Evolutionary conservation across 2,113 vertebrate genomes (phyloP).

Genomic region (Burhinus oedicnemus): DNA sequence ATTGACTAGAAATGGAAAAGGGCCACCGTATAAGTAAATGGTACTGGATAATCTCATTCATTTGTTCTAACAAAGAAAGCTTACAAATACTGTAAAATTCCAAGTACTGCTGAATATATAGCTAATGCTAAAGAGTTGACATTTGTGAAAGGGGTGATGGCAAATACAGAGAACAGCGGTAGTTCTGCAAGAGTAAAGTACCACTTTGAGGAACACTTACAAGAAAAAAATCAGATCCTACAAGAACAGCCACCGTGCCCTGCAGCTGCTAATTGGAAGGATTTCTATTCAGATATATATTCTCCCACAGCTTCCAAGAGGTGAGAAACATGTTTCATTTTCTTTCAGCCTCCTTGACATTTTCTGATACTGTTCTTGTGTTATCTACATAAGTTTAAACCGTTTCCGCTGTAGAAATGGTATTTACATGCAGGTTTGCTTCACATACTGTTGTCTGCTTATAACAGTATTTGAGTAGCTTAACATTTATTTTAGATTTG

Average conservation of each 20-base stretch:
- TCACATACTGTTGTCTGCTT: background rate
- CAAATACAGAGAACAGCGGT: background rate
- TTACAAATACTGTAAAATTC: background rate
- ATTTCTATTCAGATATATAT: slow-evolving; percentile 8
- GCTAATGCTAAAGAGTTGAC: background rate
- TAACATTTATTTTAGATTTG: background rate
- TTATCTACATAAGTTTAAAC: background rate
- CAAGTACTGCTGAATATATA: background rate
- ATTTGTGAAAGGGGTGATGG: background rate
- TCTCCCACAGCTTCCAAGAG: background rate
- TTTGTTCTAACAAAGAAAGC: background rate
- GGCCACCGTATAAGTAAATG: background rate
- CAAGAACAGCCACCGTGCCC: background rate
- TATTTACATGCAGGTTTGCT: background rate
- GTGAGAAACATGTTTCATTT: background rate
- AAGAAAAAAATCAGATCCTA: background rate
- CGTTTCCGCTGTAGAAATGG: background rate
- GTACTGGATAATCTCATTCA: background rate
- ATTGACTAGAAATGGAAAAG: background rate
- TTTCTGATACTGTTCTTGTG: background rate
- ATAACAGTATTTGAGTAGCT: background rate
- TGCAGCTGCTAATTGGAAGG: background rate
- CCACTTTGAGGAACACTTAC: background rate
- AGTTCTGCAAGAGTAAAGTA: background rate
- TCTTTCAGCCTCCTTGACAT: background rate